These are phyloP conservation scores for Kradibia gibbosae DNA, from an alignment of 1,140 invertebrate genomes.

Conservation along the genomic window DNA sequence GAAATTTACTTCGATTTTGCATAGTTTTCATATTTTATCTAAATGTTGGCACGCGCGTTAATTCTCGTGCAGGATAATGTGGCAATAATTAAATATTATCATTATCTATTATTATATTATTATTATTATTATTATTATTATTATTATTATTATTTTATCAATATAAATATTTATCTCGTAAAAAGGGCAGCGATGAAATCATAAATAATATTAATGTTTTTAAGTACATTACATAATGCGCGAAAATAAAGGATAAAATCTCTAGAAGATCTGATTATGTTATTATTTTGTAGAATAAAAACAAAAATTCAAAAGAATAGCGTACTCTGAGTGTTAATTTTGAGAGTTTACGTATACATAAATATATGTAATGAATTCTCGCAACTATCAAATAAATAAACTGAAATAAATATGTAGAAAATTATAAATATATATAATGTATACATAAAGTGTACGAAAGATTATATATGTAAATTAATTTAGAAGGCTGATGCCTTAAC, in stretches of 20 bases:
- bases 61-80: constrained; percentile 59
- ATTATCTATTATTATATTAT: constrained; percentile 36
- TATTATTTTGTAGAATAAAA: constrained; percentile 48
- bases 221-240: constrained; percentile 36
- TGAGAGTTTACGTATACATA: constrained; percentile 40
- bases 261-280: constrained; percentile 62
- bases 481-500: constrained; percentile 2
- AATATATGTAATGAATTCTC: not conserved
- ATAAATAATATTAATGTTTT: constrained; percentile 54
- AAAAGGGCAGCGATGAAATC: constrained; percentile 58
- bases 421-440: constrained; percentile 42
- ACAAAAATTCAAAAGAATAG: constrained; percentile 40
- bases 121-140: constrained; percentile 44
- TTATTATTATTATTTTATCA: constrained; percentile 34
- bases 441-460: constrained; percentile 45
- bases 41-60: constrained; percentile 55
- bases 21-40: constrained; percentile 63
- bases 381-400: no score
- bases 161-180: constrained; percentile 44
- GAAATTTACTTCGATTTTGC: constrained; percentile 58
- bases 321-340: constrained; percentile 46
- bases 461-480: constrained; percentile 36
- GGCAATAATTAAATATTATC: constrained; percentile 58
- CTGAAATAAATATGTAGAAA: constrained; percentile 14
- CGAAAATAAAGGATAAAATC: constrained; percentile 50